Evolutionary conservation across 2,888 invertebrate species (phyloP).

Genomic region (Callyntrura sp.): DNA sequence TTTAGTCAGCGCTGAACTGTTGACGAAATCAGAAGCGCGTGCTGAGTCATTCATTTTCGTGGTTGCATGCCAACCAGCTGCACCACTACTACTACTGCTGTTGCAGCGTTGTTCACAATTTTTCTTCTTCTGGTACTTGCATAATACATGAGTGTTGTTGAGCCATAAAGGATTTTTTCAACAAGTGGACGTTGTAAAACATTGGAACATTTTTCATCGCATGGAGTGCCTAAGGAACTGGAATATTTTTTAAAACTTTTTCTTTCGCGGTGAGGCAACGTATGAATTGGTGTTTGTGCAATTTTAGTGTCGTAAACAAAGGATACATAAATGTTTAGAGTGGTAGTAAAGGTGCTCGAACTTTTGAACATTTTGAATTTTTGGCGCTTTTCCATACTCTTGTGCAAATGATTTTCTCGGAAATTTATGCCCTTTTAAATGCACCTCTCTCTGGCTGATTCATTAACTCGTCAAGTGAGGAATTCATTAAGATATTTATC

Average conservation of each 20-base stretch:
- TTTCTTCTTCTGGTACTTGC: too few relatives aligned
- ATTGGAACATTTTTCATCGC: too few relatives aligned
- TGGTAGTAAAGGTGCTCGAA: too few relatives aligned
- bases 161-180: too few relatives aligned
- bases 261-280: too few relatives aligned
- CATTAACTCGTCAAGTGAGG: conserved; percentile 5
- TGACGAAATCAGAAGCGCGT: conserved; percentile 1
- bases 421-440: conserved; percentile 13
- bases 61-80: background rate
- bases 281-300: background rate
- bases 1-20: conserved; percentile 19
- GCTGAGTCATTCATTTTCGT: conserved; percentile 7
- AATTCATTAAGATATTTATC: conserved; percentile 45
- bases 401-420: background rate
- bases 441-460: background rate
- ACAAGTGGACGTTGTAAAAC: too few relatives aligned
- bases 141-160: too few relatives aligned
- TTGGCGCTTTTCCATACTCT: conserved; percentile 8
- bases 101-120: too few relatives aligned
- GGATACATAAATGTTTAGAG: too few relatives aligned
- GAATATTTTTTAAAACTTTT: background rate
- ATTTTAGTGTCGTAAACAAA: background rate
- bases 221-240: too few relatives aligned
- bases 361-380: background rate
- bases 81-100: too few relatives aligned